Evolutionary conservation across 2,888 invertebrate genomes (phyloP).

Genomic region (Leucozona laternaria): DNA sequence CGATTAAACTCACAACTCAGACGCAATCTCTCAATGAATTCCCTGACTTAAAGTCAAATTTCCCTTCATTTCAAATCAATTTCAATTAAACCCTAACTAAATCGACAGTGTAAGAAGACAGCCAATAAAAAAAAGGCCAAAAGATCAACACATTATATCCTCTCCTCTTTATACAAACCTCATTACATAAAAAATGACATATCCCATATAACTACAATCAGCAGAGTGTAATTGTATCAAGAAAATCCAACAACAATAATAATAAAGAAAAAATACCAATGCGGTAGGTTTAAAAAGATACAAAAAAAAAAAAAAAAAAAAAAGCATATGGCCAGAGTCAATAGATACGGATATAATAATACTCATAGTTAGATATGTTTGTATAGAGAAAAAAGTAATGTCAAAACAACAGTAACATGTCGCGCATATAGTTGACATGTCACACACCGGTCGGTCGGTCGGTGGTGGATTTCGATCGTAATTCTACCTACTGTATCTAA

Average conservation of each 20-base stretch:
- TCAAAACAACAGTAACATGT: constrained; percentile 40
- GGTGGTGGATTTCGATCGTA: not conserved
- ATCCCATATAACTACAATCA: not conserved
- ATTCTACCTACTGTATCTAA: not conserved
- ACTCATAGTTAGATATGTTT: not conserved
- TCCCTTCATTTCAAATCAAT: constrained; percentile 44
- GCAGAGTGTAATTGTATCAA: constrained; percentile 46
- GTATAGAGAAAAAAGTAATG: constrained; percentile 17
- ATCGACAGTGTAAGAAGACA: constrained; percentile 45
- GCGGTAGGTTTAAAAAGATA: constrained; percentile 27
- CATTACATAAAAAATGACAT: not conserved
- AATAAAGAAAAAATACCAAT: constrained; percentile 52
- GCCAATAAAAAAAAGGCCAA: constrained; percentile 64
- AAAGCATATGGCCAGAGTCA: constrained; percentile 24
- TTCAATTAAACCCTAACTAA: constrained; percentile 64
- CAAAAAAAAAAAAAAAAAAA: constrained; percentile 8
- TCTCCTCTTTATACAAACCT: not conserved
- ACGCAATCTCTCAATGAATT: not conserved
- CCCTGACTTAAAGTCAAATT: not conserved
- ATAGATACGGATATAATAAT: constrained; percentile 7
- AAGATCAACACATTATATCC: constrained; percentile 58
- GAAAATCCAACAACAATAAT: constrained; percentile 30
- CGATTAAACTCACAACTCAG: not conserved
- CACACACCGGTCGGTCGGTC: not conserved
- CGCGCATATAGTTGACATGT: constrained; percentile 41